These are phyloP conservation scores for Apis florea DNA, from an alignment of 1,140 invertebrate genomes.

Conservation along the genomic window DNA sequence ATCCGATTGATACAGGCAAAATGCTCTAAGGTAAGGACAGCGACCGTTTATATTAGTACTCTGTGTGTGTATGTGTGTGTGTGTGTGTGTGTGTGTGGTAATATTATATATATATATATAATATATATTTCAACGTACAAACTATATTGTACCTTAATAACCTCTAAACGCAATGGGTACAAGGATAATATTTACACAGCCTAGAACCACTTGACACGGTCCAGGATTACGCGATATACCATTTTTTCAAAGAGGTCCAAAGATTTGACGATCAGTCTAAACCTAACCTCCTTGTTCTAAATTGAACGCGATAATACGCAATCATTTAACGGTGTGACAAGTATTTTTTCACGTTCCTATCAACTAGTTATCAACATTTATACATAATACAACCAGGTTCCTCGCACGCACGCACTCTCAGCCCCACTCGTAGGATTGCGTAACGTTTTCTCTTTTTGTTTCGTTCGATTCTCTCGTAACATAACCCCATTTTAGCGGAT, in stretches of 20 bases:
- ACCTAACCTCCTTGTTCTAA: not conserved
- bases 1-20: slow-evolving; percentile 55
- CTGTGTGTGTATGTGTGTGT: slow-evolving; percentile 29
- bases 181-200: slow-evolving; percentile 66
- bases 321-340: slow-evolving; percentile 71
- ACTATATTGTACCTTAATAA: slow-evolving; percentile 70
- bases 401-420: slow-evolving; percentile 49
- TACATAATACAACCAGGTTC: slow-evolving; percentile 75
- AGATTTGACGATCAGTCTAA: slow-evolving; percentile 9
- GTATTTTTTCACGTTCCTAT: slow-evolving; percentile 76
- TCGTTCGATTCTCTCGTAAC: slow-evolving; percentile 3
- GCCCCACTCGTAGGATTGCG: slow-evolving; percentile 59
- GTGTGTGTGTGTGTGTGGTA: slow-evolving; percentile 38
- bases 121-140: slow-evolving; percentile 66
- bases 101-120: slow-evolving; percentile 49
- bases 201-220: slow-evolving; percentile 35
- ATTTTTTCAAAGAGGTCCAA: slow-evolving; percentile 7
- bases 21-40: slow-evolving; percentile 57
- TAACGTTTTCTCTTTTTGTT: slow-evolving; percentile 32
- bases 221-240: slow-evolving; percentile 48
- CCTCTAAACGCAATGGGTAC: slow-evolving; percentile 53
- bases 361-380: slow-evolving; percentile 79
- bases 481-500: not conserved
- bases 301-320: slow-evolving; percentile 38
- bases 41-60: slow-evolving; percentile 57